phyloP scores from a whole-genome alignment of 1,140 invertebrate genomes.

The Palaemon carinicauda region DNA sequence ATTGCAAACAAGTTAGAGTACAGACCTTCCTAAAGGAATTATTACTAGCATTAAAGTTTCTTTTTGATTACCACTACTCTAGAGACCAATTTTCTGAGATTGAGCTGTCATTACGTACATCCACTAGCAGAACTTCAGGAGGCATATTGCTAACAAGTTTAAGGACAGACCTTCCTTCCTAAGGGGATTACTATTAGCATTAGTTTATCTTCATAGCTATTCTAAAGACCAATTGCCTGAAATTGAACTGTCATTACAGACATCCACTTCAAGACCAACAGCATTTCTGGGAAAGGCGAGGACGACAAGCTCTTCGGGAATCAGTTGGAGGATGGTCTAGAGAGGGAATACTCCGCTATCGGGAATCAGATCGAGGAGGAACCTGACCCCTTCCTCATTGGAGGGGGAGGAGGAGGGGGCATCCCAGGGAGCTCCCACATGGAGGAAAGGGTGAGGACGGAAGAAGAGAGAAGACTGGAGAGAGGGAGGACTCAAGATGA shows the following conservation, averaged over 20 bases:
- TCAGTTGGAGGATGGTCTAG: background rate
- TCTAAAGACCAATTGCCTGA: background rate
- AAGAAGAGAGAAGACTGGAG: conserved; percentile 17
- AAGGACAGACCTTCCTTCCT: too few relatives aligned
- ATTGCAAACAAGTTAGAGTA: too few relatives aligned
- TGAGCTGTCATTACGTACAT: too few relatives aligned
- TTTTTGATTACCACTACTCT: too few relatives aligned
- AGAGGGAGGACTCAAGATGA: conserved; percentile 2
- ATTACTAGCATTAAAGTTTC: too few relatives aligned
- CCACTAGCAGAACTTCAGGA: too few relatives aligned
- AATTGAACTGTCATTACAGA: background rate
- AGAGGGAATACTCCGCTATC: background rate
- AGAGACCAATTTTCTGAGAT: too few relatives aligned
- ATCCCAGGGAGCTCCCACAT: background rate
- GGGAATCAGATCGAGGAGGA: conserved; percentile 1
- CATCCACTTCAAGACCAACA: conserved; percentile 43
- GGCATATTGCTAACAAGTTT: too few relatives aligned
- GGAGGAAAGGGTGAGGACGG: background rate
- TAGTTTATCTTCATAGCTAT: too few relatives aligned
- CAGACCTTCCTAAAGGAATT: too few relatives aligned
- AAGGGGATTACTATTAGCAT: too few relatives aligned
- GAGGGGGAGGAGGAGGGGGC: background rate
- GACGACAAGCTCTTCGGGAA: background rate
- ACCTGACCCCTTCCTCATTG: conserved; percentile 19
- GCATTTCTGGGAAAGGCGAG: conserved; percentile 30